phyloP scores from a whole-genome alignment of 2,113 vertebrate genomes.

The Bos indicus region DNA sequence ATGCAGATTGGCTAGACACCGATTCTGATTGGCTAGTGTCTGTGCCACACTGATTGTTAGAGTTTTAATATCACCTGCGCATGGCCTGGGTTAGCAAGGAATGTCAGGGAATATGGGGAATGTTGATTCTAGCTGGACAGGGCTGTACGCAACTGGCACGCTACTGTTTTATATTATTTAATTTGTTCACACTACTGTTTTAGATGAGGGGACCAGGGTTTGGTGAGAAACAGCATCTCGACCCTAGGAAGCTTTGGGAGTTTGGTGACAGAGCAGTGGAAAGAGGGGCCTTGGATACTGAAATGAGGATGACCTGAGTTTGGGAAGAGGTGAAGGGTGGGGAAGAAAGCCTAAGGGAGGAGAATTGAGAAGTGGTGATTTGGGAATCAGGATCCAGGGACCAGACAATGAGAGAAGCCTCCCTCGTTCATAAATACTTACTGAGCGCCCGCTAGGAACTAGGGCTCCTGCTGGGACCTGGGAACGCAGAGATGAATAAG shows the following conservation, averaged over 20 bases:
- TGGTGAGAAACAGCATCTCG: background rate
- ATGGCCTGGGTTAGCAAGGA: background rate
- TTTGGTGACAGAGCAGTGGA: background rate
- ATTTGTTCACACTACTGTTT: background rate
- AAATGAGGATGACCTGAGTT: background rate
- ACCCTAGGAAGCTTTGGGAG: background rate
- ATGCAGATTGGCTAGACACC: background rate
- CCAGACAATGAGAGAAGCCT: background rate
- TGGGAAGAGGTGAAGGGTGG: background rate
- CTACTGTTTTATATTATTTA: background rate
- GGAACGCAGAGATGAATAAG: slow-evolving; percentile 41
- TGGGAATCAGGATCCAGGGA: background rate
- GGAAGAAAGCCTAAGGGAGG: background rate
- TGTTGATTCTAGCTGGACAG: background rate
- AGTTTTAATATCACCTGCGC: background rate
- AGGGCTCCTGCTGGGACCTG: slow-evolving; percentile 44
- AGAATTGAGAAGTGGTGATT: background rate
- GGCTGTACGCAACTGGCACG: background rate
- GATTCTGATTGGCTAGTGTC: background rate
- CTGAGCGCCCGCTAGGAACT: background rate
- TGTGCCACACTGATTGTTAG: background rate
- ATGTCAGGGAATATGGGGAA: background rate
- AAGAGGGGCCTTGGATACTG: background rate
- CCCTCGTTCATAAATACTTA: slow-evolving; percentile 49
- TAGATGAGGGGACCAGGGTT: background rate